These are phyloP conservation scores for Morelia viridis DNA, from an alignment of 2,797 vertebrate genomes.

Conservation along the genomic window DNA sequence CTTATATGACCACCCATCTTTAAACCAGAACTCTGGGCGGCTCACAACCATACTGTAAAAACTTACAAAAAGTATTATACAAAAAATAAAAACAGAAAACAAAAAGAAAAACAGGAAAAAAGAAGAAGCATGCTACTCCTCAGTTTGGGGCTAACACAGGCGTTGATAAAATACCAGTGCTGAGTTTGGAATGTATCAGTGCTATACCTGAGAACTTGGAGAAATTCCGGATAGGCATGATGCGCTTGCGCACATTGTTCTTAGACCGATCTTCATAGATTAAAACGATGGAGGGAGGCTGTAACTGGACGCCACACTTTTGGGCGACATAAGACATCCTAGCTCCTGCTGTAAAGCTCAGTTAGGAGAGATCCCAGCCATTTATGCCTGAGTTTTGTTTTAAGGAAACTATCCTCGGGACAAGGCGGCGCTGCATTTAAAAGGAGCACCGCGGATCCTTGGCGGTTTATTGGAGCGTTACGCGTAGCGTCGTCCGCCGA, in stretches of 20 bases:
- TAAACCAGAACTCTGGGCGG: too few relatives aligned
- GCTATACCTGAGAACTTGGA: conserved; percentile 83
- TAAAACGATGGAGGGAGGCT: conserved; percentile 85
- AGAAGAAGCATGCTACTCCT: too few relatives aligned
- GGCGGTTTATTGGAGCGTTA: background rate
- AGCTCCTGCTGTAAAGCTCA: conserved; percentile 12
- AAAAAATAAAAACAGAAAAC: too few relatives aligned
- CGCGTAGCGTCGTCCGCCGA: too few relatives aligned
- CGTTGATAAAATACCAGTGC: background rate
- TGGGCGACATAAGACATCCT: conserved; percentile 79
- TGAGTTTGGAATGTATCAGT: background rate
- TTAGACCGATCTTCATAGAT: conserved; percentile 78
- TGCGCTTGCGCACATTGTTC: conserved; percentile 79
- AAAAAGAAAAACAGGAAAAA: too few relatives aligned
- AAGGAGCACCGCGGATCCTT: background rate
- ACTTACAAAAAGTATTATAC: too few relatives aligned
- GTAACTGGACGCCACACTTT: conserved; percentile 88
- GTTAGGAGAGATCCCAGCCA: background rate
- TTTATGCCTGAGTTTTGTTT: conserved; percentile 31
- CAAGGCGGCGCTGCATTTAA: background rate
- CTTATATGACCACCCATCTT: too few relatives aligned
- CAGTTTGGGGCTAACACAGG: background rate
- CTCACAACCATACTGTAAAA: too few relatives aligned
- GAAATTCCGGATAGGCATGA: conserved; percentile 90
- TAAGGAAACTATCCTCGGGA: background rate